Conservation (phyloP, 2,888 invertebrate genomes). For the Odontothrips loti region DNA sequence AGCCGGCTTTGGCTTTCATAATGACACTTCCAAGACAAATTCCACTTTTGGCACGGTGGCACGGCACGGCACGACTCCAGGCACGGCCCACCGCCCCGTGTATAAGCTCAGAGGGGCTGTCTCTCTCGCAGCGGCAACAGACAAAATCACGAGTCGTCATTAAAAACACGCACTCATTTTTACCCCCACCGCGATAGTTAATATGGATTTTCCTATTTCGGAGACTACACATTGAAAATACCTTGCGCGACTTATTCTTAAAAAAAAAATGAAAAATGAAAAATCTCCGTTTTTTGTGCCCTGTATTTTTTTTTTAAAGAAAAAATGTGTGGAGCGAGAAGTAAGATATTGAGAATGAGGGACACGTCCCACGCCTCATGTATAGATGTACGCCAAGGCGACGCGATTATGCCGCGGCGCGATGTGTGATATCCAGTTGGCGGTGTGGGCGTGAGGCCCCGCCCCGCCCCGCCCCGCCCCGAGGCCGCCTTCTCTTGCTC, state of each 20-base stretch:
- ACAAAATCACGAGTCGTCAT: not conserved
- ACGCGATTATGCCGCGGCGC: not conserved
- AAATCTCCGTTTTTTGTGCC: too few species aligned
- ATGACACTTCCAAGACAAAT: constrained; percentile 25
- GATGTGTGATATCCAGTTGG: not conserved
- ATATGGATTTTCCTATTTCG: too few species aligned
- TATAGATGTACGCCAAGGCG: too few species aligned
- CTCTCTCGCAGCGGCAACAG: not conserved
- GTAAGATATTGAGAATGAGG: too few species aligned
- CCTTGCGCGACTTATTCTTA: too few species aligned
- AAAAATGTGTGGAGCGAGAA: too few species aligned
- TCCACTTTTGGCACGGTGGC: not conserved
- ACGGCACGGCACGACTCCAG: not conserved
- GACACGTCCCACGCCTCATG: not conserved
- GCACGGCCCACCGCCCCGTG: not conserved
- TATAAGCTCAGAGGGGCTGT: not conserved
- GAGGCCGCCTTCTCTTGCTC: not conserved
- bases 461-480: not conserved
- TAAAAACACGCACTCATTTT: not conserved
- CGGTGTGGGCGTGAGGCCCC: not conserved
- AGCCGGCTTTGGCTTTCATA: constrained; percentile 5
- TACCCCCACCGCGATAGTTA: too few species aligned
- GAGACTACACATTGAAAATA: too few species aligned
- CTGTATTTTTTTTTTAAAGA: too few species aligned
- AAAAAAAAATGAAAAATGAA: too few species aligned